A percentile compares a stretch with the other conserved stretches of the same genome.
These are phyloP conservation scores for Spondyliosoma cantharus DNA, from an alignment of 2,797 vertebrate genomes.

Conservation along the genomic window DNA sequence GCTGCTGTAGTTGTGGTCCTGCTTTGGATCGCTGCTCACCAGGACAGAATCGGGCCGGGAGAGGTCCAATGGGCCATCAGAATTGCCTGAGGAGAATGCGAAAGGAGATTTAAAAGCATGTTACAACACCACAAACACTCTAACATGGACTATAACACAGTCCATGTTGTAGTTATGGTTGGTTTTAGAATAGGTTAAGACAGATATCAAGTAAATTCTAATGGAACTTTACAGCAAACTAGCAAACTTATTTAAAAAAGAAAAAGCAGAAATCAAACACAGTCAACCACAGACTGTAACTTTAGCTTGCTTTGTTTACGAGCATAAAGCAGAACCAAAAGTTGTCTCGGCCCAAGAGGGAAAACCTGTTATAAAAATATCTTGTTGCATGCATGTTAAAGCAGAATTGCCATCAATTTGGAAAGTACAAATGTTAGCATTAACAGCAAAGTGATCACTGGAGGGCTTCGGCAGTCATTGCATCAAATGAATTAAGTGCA, in stretches of 20 bases:
- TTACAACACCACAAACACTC: not conserved
- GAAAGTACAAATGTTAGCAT: conserved; percentile 14
- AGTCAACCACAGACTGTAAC: not conserved
- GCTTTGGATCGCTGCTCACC: conserved; percentile 92
- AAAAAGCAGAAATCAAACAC: conserved; percentile 25
- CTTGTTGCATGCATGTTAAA: conserved; percentile 12
- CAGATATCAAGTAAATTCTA: not conserved
- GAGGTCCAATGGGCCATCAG: conserved; percentile 88
- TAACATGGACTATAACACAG: not conserved
- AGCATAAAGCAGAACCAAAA: conserved; percentile 63
- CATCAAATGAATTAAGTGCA: not conserved
- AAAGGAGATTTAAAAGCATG: not conserved
- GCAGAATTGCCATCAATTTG: not conserved
- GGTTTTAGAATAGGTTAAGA: not conserved
- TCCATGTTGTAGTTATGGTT: not conserved
- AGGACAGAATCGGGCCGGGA: conserved; percentile 84
- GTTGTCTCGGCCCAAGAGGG: conserved; percentile 1
- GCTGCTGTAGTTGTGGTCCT: conserved; percentile 99
- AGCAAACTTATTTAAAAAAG: not conserved
- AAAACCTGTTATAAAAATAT: conserved; percentile 52
- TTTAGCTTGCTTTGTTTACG: conserved; percentile 32
- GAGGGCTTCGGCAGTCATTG: not conserved
- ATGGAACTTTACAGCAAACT: not conserved
- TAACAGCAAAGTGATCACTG: not conserved
- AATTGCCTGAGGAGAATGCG: conserved; percentile 74